phyloP scores from a whole-genome alignment of 2,888 invertebrate species.

The Hirtodrosophila cameraria region DNA sequence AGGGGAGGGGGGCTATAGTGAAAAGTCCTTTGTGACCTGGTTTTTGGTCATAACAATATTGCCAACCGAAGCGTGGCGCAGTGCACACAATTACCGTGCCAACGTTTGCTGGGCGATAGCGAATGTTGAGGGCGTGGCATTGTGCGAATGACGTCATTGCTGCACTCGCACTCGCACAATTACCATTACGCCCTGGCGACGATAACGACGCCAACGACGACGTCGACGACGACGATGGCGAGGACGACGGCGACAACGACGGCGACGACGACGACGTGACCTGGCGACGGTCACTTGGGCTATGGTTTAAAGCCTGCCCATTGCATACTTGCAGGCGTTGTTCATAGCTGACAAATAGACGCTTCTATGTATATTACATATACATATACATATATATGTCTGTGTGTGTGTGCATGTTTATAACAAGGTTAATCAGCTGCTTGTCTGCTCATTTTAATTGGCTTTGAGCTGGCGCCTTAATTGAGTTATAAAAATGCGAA shows the following conservation, averaged over 20 bases:
- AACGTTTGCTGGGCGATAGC: constrained; percentile 63
- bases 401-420: constrained; percentile 9
- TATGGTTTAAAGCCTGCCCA: constrained; percentile 45
- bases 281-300: constrained; percentile 75
- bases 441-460: constrained; percentile 75
- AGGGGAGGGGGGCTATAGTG: constrained; percentile 8
- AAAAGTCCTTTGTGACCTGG: constrained; percentile 79
- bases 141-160: constrained; percentile 74
- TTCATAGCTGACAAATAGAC: constrained; percentile 46
- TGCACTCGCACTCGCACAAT: constrained; percentile 63
- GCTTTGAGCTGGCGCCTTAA: constrained; percentile 61
- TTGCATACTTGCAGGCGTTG: constrained; percentile 50
- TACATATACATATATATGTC: constrained; percentile 1
- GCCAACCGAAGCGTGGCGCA: constrained; percentile 72
- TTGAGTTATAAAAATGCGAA: constrained; percentile 66
- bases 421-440: constrained; percentile 74
- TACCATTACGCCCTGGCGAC: constrained; percentile 61
- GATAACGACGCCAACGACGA: constrained; percentile 25
- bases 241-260: constrained; percentile 18
- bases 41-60: constrained; percentile 79
- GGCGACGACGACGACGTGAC: constrained; percentile 56
- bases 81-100: constrained; percentile 78
- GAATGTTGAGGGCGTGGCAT: constrained; percentile 55
- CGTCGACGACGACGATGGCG: constrained; percentile 19
- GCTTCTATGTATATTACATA: constrained; percentile 12